Conservation (phyloP, 2,888 invertebrate genomes). For the Cenopis cana region DNA sequence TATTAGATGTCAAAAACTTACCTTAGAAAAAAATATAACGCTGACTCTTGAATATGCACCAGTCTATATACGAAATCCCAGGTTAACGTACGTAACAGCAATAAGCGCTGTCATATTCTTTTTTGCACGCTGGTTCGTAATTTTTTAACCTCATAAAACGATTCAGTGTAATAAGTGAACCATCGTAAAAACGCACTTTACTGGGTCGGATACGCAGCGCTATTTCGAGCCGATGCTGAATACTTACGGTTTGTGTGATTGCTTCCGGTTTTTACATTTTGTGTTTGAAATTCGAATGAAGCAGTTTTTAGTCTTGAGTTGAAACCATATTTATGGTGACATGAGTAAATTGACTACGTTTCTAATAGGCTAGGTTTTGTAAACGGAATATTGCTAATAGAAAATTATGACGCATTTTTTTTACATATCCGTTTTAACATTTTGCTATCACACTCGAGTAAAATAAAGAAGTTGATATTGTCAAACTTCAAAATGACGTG, state of each 20-base stretch:
- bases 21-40: too few species aligned
- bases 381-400: too few species aligned
- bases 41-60: slow-evolving; percentile 27
- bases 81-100: slow-evolving; percentile 26
- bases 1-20: too few species aligned
- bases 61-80: slow-evolving; percentile 30
- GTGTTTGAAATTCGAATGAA: background rate
- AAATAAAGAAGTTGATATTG: too few species aligned
- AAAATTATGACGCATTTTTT: too few species aligned
- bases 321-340: background rate
- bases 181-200: slow-evolving; percentile 55
- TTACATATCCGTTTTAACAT: too few species aligned
- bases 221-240: background rate
- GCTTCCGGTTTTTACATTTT: background rate
- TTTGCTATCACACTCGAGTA: too few species aligned
- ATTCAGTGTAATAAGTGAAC: slow-evolving; percentile 67
- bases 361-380: too few species aligned
- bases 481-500: too few species aligned
- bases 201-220: slow-evolving; percentile 10
- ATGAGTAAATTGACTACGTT: background rate
- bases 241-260: background rate
- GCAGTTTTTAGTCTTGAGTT: background rate
- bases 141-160: slow-evolving; percentile 73
- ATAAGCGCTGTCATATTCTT: slow-evolving; percentile 39
- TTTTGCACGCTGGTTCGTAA: slow-evolving; percentile 56